Evolutionary conservation across 1,140 invertebrate genomes (phyloP).

Genomic region (Drosophila saltans): DNA sequence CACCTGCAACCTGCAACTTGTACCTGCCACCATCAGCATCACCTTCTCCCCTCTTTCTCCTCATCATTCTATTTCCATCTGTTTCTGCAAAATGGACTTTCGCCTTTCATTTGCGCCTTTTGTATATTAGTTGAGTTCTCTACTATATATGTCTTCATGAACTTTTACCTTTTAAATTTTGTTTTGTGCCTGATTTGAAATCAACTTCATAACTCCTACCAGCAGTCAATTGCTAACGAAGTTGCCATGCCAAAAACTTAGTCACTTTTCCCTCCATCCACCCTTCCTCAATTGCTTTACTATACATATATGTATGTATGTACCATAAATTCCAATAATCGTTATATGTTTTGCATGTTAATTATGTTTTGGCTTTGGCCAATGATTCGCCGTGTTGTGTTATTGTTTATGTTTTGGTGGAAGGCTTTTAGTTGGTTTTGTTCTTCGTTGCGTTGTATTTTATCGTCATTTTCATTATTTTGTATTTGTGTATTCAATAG

Average conservation of each 20-base stretch:
- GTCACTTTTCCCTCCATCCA: neutral
- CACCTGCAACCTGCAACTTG: constrained; percentile 23
- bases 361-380: constrained; percentile 51
- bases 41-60: too few species aligned
- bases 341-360: constrained; percentile 76
- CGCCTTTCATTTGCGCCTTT: constrained; percentile 4
- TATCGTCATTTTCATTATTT: constrained; percentile 62
- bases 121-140: too few species aligned
- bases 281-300: neutral
- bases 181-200: neutral
- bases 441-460: constrained; percentile 35
- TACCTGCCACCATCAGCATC: too few species aligned
- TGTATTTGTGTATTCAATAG: constrained; percentile 79
- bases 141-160: neutral
- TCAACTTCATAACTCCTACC: neutral
- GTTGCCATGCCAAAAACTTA: neutral
- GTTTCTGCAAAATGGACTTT: constrained; percentile 17
- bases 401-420: constrained; percentile 1
- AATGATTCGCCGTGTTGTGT: constrained; percentile 14
- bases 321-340: constrained; percentile 70
- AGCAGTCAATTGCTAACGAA: neutral
- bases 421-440: constrained; percentile 16
- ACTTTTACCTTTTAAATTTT: neutral
- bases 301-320: neutral
- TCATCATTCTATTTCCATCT: neutral